phyloP scores from a whole-genome alignment of 2,797 vertebrate genomes.

The Intellagama lesueurii region DNA sequence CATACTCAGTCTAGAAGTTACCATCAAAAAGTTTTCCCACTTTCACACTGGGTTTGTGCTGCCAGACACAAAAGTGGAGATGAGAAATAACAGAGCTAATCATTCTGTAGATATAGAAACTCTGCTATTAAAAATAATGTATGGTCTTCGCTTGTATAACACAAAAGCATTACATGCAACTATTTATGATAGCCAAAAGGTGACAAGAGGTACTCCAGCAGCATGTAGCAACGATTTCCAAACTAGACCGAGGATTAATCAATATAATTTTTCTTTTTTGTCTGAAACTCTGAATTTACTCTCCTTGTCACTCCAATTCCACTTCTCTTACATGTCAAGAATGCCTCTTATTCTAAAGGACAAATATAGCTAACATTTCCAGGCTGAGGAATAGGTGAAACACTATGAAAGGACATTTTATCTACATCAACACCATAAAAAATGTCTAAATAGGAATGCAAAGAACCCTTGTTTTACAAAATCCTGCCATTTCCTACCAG shows the following conservation, averaged over 20 bases:
- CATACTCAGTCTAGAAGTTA: too few relatives aligned
- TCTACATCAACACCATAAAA: background rate
- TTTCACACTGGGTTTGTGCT: too few relatives aligned
- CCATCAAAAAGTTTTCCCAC: too few relatives aligned
- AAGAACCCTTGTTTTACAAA: background rate
- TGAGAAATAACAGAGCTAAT: too few relatives aligned
- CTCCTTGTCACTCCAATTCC: background rate
- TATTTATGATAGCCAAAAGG: background rate
- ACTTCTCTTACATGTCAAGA: background rate
- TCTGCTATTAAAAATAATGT: background rate
- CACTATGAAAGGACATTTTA: background rate
- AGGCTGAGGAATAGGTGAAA: background rate
- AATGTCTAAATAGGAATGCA: background rate
- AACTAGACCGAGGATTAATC: background rate
- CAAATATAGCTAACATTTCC: background rate
- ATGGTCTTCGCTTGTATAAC: too few relatives aligned
- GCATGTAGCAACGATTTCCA: background rate
- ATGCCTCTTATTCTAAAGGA: background rate
- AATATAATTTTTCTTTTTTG: too few relatives aligned
- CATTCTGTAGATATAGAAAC: background rate
- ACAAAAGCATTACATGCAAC: background rate
- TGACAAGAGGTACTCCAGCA: background rate
- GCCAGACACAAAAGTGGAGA: too few relatives aligned
- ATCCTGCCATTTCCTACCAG: background rate
- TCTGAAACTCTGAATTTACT: too few relatives aligned